Evolutionary conservation across 2,888 invertebrate species (phyloP).

Genomic region (Gymnoscelis rufifasciata): DNA sequence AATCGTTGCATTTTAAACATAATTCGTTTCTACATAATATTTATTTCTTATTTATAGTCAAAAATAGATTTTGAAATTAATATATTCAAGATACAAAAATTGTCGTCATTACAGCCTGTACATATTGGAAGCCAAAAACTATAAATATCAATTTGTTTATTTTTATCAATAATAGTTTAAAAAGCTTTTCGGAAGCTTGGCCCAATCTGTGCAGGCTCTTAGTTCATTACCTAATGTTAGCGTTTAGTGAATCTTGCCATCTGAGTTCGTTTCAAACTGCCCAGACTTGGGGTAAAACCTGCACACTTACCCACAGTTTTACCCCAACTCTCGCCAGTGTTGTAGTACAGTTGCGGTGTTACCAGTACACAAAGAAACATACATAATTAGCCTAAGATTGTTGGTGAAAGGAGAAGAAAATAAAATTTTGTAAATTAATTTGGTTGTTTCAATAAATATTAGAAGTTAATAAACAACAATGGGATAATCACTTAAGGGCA

Average conservation of each 20-base stretch:
- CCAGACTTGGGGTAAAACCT: constrained; percentile 38
- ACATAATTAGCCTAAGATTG: constrained; percentile 66
- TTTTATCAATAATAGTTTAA: too few species aligned
- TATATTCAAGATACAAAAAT: too few species aligned
- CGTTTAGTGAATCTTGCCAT: constrained; percentile 77
- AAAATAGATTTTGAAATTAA: too few species aligned
- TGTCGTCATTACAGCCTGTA: too few species aligned
- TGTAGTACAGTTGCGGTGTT: constrained; percentile 68
- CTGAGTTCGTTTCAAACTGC: constrained; percentile 59
- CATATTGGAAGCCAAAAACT: too few species aligned
- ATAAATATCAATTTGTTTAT: too few species aligned
- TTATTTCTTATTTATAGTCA: too few species aligned
- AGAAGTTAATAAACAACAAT: not conserved
- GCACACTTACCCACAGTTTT: constrained; percentile 21
- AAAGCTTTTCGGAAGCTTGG: too few species aligned
- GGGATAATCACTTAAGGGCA: too few species aligned
- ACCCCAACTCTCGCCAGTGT: constrained; percentile 47
- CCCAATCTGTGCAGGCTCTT: constrained; percentile 5
- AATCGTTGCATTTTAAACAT: too few species aligned
- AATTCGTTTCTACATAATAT: not conserved
- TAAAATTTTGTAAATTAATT: constrained; percentile 74
- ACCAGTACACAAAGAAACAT: constrained; percentile 75
- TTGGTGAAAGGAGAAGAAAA: constrained; percentile 64
- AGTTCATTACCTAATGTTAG: constrained; percentile 61
- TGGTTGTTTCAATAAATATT: constrained; percentile 42